Percentiles rank a stretch among this genome's conserved stretches.
Evolutionary conservation across 2,113 vertebrate genomes (phyloP).

Genomic region (Hyperopisus bebe): DNA sequence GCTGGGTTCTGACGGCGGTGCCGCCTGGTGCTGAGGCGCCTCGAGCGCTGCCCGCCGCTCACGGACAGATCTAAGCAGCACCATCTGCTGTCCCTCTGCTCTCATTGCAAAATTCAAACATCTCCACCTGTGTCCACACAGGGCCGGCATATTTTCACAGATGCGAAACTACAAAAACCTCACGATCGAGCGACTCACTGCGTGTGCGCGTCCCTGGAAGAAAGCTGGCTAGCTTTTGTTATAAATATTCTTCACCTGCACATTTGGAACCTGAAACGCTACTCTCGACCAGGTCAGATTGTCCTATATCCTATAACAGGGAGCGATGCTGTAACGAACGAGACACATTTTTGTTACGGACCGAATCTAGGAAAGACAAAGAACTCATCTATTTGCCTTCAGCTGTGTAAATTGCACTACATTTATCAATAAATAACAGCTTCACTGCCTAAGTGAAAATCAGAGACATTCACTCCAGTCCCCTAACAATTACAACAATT

Average conservation of each 20-base stretch:
- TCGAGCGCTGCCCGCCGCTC: not conserved
- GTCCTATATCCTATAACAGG: not conserved
- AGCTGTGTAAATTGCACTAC: not conserved
- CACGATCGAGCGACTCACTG: not conserved
- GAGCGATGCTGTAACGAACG: not conserved
- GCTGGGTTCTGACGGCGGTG: not conserved
- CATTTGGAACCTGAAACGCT: not conserved
- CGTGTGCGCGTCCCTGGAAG: not conserved
- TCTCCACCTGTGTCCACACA: constrained; percentile 2
- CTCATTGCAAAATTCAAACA: constrained; percentile 37
- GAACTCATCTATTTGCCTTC: not conserved
- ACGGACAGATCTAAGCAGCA: constrained; percentile 41
- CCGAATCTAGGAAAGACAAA: constrained; percentile 1
- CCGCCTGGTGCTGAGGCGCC: too few species aligned
- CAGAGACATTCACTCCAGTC: constrained; percentile 1
- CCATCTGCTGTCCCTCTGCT: constrained; percentile 55
- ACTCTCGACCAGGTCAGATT: not conserved
- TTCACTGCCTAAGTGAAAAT: not conserved
- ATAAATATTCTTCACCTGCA: not conserved
- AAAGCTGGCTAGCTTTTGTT: not conserved
- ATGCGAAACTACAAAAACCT: not conserved
- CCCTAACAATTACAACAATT: constrained; percentile 64
- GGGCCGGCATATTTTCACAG: not conserved
- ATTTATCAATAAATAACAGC: constrained; percentile 20
- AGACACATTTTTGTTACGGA: not conserved